A percentile compares a stretch with the other conserved stretches of the same genome.
phyloP scores from a whole-genome alignment of 2,888 invertebrate species.

The Catocala nupta region DNA sequence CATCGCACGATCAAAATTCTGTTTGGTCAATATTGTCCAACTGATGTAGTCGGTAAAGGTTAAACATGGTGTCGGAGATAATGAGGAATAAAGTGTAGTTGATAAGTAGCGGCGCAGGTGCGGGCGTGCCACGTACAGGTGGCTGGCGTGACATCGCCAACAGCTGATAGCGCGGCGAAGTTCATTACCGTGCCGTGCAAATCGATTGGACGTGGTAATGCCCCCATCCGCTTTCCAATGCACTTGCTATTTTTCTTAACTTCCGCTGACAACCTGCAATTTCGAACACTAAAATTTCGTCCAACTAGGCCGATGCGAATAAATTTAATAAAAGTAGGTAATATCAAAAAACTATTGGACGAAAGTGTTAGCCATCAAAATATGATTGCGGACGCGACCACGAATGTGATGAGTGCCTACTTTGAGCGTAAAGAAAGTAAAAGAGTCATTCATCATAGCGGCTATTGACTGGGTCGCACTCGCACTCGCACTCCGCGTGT shows the following conservation, averaged over 20 bases:
- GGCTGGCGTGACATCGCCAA: conserved; percentile 64
- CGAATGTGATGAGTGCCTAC: conserved; percentile 64
- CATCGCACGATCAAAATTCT: neutral
- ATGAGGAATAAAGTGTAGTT: conserved; percentile 48
- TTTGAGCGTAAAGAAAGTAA: conserved; percentile 83
- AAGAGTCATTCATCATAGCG: conserved; percentile 75
- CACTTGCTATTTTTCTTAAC: conserved; percentile 59
- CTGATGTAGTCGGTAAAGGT: conserved; percentile 57
- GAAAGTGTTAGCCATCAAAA: conserved; percentile 19
- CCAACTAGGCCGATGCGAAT: neutral
- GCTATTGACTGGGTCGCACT: conserved; percentile 75
- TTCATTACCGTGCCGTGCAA: conserved; percentile 81
- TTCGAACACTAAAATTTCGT: conserved; percentile 13
- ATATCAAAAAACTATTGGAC: conserved; percentile 8
- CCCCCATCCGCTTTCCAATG: conserved; percentile 72
- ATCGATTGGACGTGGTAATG: conserved; percentile 78
- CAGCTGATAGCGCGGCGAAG: conserved; percentile 83
- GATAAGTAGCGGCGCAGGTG: conserved; percentile 58
- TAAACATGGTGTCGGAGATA: conserved; percentile 45
- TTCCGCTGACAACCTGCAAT: conserved; percentile 25
- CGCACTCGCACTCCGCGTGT: conserved; percentile 72
- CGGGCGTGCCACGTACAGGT: conserved; percentile 54
- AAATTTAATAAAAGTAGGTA: neutral
- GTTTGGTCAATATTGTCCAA: conserved; percentile 36
- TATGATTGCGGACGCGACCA: conserved; percentile 32